Base-by-base conservation (phyloP, 2,888 invertebrate genomes). In the Latheticus oryzae region DNA sequence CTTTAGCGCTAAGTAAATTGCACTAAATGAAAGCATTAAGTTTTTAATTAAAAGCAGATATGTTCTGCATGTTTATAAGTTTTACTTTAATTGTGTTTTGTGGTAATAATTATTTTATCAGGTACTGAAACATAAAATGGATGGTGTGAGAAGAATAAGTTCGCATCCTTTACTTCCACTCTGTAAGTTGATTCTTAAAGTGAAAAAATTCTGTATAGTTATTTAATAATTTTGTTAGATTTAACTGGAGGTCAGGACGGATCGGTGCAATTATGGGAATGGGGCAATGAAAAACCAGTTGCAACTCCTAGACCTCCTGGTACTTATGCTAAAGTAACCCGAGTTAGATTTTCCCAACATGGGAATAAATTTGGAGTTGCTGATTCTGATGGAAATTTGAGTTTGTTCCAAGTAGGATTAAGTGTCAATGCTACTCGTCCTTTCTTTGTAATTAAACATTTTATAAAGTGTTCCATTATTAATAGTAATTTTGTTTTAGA, bases 281-380 rank as follows among this genome's bases (percentile, higher is more conserved):
- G 98, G 97, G 95, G 95, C 3, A 97, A 97, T 79, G 87, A 89
- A 40, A 91, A 92, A 60, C 91, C 93, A 26, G 92, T 97, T 7
- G 91, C 95, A 72, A 89, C 90, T 12, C 95, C 96, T 1, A 85
- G 97, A 24, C 89, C 93, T n/a, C 87, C 95, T 0, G 97, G 97
- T 19, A 95, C 97, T 2, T 96, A 93, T 79, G 95, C 94, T 19
- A 94, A 94, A 81, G 97, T 98, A 54, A 96, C 96, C 1, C 86
- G 95, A 63, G 94, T 97, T n/a, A 85, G 93, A 56, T 97, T 97
- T 82, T 95, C 94, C 35, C 92, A 94, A 74, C 96, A 97, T 78
- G 97, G 97, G 55, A 97, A 97, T 81, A 98, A 98, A 81, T 97
- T 99, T 79, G 98, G 98, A 19, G 97, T 97, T 1, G 94, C 94